Percentiles rank a stretch among this genome's conserved stretches.
phyloP scores from a whole-genome alignment of 2,797 vertebrate species.

The Lateolabrax maculatus region DNA sequence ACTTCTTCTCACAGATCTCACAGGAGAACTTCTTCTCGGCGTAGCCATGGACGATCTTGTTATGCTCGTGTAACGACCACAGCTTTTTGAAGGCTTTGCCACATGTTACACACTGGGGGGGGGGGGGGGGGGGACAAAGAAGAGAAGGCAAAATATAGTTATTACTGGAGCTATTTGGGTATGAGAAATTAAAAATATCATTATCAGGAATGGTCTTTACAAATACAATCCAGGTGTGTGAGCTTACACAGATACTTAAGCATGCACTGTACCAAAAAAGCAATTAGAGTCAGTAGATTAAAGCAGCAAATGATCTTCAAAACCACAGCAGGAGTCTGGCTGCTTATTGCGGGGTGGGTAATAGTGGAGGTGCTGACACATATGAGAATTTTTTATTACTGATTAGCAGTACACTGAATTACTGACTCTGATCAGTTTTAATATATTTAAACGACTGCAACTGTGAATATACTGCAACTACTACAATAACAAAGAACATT shows the following conservation, averaged over 20 bases:
- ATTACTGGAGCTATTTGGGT: slow-evolving; percentile 11
- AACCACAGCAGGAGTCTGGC: slow-evolving; percentile 68
- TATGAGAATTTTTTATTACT: slow-evolving; percentile 36
- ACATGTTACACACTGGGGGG: slow-evolving; percentile 93
- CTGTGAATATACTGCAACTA: not conserved
- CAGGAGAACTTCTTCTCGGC: slow-evolving; percentile 99
- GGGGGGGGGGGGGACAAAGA: not conserved
- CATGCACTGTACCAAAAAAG: slow-evolving; percentile 49
- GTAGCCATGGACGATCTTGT: slow-evolving; percentile 97
- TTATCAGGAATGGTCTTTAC: slow-evolving; percentile 27
- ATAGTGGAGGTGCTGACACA: slow-evolving; percentile 49
- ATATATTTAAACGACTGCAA: slow-evolving; percentile 8
- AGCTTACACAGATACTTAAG: slow-evolving; percentile 53
- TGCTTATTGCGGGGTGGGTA: slow-evolving; percentile 50
- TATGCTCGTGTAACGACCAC: slow-evolving; percentile 98
- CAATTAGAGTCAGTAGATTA: slow-evolving; percentile 65
- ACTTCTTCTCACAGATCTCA: slow-evolving; percentile 99
- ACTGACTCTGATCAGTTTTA: slow-evolving; percentile 25
- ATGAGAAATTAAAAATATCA: slow-evolving; percentile 13
- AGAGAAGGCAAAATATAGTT: not conserved
- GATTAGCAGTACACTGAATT: slow-evolving; percentile 19
- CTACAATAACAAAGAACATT: not conserved
- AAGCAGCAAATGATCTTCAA: slow-evolving; percentile 74
- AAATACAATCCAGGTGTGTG: slow-evolving; percentile 51
- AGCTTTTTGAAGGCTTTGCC: slow-evolving; percentile 99